Evolutionary conservation across 2,888 invertebrate species (phyloP).

Genomic region (Morpho deidamia): DNA sequence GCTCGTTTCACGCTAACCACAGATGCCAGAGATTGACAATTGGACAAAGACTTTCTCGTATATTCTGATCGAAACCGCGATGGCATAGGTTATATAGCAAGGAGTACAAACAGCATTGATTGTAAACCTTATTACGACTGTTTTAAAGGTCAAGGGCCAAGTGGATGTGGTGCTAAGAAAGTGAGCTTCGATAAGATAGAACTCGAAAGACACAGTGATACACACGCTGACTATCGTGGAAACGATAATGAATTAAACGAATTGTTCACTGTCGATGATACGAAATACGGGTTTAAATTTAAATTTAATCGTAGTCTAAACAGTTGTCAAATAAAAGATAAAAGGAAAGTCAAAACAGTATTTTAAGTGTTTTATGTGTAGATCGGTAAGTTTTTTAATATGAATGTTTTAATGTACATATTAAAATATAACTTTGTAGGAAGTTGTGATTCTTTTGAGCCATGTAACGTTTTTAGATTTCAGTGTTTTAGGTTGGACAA

Average conservation of each 20-base stretch:
- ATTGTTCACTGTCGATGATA: slow-evolving; percentile 37
- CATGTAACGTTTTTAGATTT: no score
- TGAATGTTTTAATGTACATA: no score
- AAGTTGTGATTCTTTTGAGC: background rate
- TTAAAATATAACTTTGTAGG: background rate
- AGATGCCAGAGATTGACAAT: slow-evolving; percentile 67
- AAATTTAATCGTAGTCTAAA: slow-evolving; percentile 68
- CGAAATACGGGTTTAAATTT: slow-evolving; percentile 55
- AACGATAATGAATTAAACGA: slow-evolving; percentile 44
- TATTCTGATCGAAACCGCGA: slow-evolving; percentile 43
- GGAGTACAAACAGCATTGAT: slow-evolving; percentile 64
- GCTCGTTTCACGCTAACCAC: slow-evolving; percentile 61
- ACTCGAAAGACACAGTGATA: slow-evolving; percentile 59
- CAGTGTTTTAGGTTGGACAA: no score
- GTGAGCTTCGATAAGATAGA: slow-evolving; percentile 26
- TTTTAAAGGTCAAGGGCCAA: slow-evolving; percentile 45
- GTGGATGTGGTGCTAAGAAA: slow-evolving; percentile 25
- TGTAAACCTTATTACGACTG: slow-evolving; percentile 71
- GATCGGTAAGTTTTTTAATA: background rate
- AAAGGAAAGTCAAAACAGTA: slow-evolving; percentile 47
- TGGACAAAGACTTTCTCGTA: slow-evolving; percentile 40
- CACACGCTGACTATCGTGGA: slow-evolving; percentile 55
- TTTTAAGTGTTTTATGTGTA: slow-evolving; percentile 25
- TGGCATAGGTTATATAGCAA: slow-evolving; percentile 52
- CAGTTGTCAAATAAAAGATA: slow-evolving; percentile 60